These are phyloP conservation scores for Tauraco erythrolophus DNA, from an alignment of 2,113 vertebrate species.

Conservation along the genomic window DNA sequence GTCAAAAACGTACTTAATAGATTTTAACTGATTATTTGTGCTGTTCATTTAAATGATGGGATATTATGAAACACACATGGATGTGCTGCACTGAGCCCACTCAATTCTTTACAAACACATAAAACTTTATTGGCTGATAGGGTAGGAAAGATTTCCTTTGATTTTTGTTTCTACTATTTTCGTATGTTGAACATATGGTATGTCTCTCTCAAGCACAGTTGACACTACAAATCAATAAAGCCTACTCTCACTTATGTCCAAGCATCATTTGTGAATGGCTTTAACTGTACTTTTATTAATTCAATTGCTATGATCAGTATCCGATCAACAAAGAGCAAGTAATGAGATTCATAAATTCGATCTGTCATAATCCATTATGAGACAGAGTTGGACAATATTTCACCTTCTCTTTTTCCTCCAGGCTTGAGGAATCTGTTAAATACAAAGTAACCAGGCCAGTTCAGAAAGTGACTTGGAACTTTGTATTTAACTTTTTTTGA, in stretches of 20 bases:
- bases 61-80: constrained; percentile 13
- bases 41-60: not conserved
- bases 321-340: constrained; percentile 73
- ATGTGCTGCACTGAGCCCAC: not conserved
- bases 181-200: constrained; percentile 74
- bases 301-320: constrained; percentile 48
- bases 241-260: constrained; percentile 42
- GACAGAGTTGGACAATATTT: not conserved
- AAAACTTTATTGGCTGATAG: constrained; percentile 68
- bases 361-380: constrained; percentile 45
- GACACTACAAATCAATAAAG: constrained; percentile 63
- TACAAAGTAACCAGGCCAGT: not conserved
- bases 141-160: constrained; percentile 30
- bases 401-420: not conserved
- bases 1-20: not conserved
- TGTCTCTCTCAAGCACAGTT: constrained; percentile 50
- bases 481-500: constrained; percentile 9
- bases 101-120: constrained; percentile 33
- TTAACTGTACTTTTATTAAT: constrained; percentile 62
- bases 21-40: constrained; percentile 22
- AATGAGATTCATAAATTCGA: constrained; percentile 62
- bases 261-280: constrained; percentile 51
- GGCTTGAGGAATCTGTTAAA: constrained; percentile 19
- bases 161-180: constrained; percentile 68
- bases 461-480: constrained; percentile 27